Percentiles rank a stretch among this genome's conserved stretches.
Conservation (phyloP, 2,113 vertebrate genomes). For the Cynopterus brachyotis region DNA sequence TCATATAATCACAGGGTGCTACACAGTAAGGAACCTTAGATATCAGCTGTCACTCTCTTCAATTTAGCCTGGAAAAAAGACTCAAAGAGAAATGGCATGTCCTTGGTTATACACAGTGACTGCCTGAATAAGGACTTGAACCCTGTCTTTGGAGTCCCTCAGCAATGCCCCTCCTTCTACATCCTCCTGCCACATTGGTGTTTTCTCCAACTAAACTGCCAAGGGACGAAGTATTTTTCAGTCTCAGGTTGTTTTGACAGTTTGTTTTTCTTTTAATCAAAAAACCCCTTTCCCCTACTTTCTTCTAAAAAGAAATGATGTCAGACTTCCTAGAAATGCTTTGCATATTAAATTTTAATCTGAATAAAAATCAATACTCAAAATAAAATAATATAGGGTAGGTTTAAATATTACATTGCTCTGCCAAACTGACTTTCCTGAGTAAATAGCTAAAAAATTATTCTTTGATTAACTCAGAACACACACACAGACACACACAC, state of each 20-base stretch:
- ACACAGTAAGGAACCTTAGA: neutral
- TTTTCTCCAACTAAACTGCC: neutral
- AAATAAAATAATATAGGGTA: neutral
- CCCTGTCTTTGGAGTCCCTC: neutral
- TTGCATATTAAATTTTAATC: conserved; percentile 28
- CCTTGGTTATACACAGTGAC: neutral
- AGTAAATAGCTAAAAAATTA: neutral
- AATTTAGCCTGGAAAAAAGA: neutral
- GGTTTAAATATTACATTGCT: neutral
- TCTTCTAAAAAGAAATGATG: neutral
- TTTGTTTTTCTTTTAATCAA: neutral
- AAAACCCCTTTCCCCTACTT: neutral
- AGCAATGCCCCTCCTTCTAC: neutral
- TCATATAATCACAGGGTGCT: neutral
- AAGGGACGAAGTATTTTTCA: neutral
- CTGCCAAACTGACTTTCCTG: neutral
- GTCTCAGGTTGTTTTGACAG: neutral
- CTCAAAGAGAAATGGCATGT: neutral
- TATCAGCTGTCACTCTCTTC: neutral
- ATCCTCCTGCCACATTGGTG: neutral
- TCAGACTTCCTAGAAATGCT: neutral
- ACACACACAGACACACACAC: fast-evolving
- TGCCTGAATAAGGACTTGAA: neutral
- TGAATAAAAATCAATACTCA: conserved; percentile 29
- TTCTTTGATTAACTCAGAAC: neutral